Evolutionary conservation across 2,797 vertebrate species (phyloP).

Genomic region (Sebastes hubbsi): DNA sequence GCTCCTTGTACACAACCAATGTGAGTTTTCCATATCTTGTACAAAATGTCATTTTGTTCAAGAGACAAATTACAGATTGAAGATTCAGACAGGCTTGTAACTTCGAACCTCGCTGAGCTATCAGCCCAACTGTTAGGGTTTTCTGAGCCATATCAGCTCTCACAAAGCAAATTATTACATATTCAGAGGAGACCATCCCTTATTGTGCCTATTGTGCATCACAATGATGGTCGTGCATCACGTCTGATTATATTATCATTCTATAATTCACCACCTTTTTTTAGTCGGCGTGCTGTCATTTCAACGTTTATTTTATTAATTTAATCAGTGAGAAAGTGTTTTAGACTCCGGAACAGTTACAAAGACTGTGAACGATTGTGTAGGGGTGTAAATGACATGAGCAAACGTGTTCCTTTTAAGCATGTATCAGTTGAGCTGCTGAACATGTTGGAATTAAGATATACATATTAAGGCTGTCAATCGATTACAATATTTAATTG

Average conservation of each 20-base stretch:
- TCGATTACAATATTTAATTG: too few species aligned
- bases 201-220: neutral
- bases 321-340: neutral
- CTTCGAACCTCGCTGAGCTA: neutral
- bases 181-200: neutral
- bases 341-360: neutral
- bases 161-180: neutral
- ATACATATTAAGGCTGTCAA: neutral
- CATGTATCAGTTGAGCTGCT: neutral
- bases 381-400: neutral
- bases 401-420: neutral
- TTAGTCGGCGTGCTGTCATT: neutral
- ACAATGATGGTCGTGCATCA: neutral
- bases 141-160: neutral
- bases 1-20: neutral
- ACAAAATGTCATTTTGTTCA: conserved; percentile 1
- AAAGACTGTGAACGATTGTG: neutral
- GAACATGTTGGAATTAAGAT: neutral
- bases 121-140: neutral
- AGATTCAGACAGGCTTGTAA: neutral
- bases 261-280: neutral
- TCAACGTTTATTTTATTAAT: neutral
- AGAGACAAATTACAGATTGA: conserved; percentile 3
- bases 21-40: neutral
- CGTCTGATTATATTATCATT: neutral